A percentile compares a stretch with the other conserved stretches of the same genome.
These are phyloP conservation scores for Mizuhopecten yessoensis DNA, from an alignment of 1,140 invertebrate species.

Conservation along the genomic window DNA sequence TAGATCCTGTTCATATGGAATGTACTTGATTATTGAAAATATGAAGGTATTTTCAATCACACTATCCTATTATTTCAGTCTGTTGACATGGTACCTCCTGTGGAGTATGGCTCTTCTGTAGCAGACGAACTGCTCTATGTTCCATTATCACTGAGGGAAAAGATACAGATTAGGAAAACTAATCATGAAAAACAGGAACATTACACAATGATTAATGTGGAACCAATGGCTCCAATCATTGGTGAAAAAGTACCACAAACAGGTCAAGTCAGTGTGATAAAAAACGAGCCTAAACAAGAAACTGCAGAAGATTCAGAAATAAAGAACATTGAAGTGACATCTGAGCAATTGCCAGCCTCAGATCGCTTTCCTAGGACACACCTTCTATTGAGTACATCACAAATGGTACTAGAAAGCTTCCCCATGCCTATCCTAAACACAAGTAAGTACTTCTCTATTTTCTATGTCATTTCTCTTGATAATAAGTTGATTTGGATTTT, in stretches of 20 bases:
- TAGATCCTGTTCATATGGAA: too few relatives aligned
- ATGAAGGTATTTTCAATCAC: too few relatives aligned
- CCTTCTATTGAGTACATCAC: constrained; percentile 91
- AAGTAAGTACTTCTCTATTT: constrained; percentile 40
- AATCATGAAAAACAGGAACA: not conserved
- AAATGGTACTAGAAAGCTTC: constrained; percentile 94
- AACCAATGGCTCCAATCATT: not conserved
- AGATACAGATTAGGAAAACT: not conserved
- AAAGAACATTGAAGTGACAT: not conserved
- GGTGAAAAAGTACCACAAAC: not conserved
- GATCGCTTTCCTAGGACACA: constrained; percentile 87
- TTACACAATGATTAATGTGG: not conserved
- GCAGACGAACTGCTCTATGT: constrained; percentile 91
- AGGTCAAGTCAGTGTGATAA: not conserved
- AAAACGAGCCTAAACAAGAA: constrained; percentile 40
- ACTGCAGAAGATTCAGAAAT: not conserved
- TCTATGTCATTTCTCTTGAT: too few relatives aligned
- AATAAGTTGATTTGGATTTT: too few relatives aligned
- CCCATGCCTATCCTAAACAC: constrained; percentile 90
- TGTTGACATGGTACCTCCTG: constrained; percentile 90
- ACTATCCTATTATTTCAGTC: constrained; percentile 84
- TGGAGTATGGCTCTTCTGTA: constrained; percentile 88
- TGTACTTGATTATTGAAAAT: too few relatives aligned
- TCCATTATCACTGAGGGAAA: constrained; percentile 84
- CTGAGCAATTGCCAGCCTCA: constrained; percentile 34